Base-by-base conservation (phyloP, 2,113 vertebrate species). In the Poeciliopsis occidentalis region DNA sequence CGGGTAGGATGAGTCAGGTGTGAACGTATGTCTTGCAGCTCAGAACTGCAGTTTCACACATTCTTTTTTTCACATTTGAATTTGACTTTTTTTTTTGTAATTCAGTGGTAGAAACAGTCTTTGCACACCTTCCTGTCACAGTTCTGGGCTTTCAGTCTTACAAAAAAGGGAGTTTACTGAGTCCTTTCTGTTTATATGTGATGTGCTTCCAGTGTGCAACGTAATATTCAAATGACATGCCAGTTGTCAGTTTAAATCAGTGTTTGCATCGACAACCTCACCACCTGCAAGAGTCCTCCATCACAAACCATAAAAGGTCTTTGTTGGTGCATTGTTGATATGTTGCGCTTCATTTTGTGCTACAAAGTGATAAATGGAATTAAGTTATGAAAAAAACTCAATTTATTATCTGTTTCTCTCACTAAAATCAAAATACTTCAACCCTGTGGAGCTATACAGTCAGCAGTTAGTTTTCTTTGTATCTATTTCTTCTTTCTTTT, bases 1-100 rank as follows among this genome's bases (percentile, higher is more conserved):
- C 76, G 39, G 80, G 71, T 79, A 57, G 60, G 67, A 62, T 75
- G 80, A 89, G 61, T 86, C 88, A 84, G 78, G 67, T 90, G 82
- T 78, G 80, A 88, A 81, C 76, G 34, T 68, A 68, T 79, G 60
- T 71, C 60, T 69, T 60, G 13, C n/a, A 85, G 37, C 24, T 76
- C 67, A 60, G 71, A 41, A 75, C 70, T 80, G 32, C 68, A 71
- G 69, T 72, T 64, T 72, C 32, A 24, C 41, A 13, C 27, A 5
- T 19, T 30, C 1, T 30, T 62, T 19, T 30, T 31, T n/a, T n/a
- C 31, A 76, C 54, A 24, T 51, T 39, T 39, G 26, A 61, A 69
- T 57, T 84, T 79, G 4, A 31, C 12, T 15, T 2, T 15, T 66
- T 79, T 81, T 15, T 68, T 76, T 77, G 47, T 73, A 31, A 70